Base-by-base conservation (phyloP, 2,888 invertebrate species). In the Ametastegia equiseti region DNA sequence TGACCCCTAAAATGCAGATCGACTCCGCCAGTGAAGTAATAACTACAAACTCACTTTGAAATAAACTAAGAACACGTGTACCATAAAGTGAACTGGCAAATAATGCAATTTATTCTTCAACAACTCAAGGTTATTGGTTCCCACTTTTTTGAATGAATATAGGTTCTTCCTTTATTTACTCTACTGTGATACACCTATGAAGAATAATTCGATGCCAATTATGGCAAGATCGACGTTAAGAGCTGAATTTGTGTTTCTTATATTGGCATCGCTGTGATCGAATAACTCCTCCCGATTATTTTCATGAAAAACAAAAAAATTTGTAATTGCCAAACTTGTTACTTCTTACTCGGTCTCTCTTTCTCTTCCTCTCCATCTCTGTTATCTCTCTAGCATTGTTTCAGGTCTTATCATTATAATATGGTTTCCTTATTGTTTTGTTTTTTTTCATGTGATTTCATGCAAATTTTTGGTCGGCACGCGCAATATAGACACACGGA, bases 1-100 rank as follows among this genome's bases (percentile, higher is more conserved):
- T 75, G 75, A 75, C 75, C 75, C 75, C 36, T 45, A 75, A 75
- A 23, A 2, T 19, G 19, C 11, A 19, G 30, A 75, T 19, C 45
- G 23, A 69, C 45, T 69, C 42, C 27, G 69, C 42, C 6, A 15
- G 36, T n/a, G 65, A 7, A 54, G 54, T 42, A 54, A 33, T 36
- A 4, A n/a, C 36, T 57, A 13, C 13, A 13, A 60, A 27, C 11
- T 13, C 4, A 60, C 13, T 27, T 60, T 27, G 1, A 9, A 65
- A 39, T 19, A 36, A 39, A 54, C 19, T 23, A 9, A n/a, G 19
- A 54, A n/a, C n/a, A 54, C 23, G n/a, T 1, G 7, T 54, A 54
- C 54, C 23, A 19, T 23, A 2, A 42, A 11, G 42, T 54, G 1
- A 54, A 19, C 7, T 54, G 54, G 23, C 23, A 54, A 54, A 23